phyloP scores from a whole-genome alignment of 2,888 invertebrate genomes.

The Vandiemenella viatica region DNA sequence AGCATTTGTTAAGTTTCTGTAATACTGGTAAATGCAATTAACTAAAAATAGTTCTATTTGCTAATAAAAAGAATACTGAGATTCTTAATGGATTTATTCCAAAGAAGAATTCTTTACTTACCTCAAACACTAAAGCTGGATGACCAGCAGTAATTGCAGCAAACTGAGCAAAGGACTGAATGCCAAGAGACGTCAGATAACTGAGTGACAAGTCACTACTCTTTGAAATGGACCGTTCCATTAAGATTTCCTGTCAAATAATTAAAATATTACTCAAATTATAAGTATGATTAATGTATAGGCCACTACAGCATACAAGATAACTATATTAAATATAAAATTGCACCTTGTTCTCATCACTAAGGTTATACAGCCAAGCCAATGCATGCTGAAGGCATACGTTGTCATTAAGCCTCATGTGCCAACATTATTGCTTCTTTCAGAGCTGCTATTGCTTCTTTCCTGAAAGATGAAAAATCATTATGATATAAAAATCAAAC shows the following conservation, averaged over 20 bases:
- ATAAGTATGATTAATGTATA: not conserved
- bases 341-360: constrained; percentile 31
- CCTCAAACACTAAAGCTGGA: constrained; percentile 52
- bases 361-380: constrained; percentile 59
- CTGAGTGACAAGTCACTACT: constrained; percentile 50
- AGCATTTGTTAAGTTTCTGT: too few relatives aligned
- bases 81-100: too few relatives aligned
- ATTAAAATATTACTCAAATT: not conserved
- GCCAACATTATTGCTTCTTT: constrained; percentile 76
- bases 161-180: constrained; percentile 62
- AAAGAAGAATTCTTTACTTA: too few relatives aligned
- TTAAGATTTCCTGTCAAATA: constrained; percentile 36
- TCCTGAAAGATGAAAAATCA: constrained; percentile 40
- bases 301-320: too few relatives aligned
- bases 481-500: too few relatives aligned
- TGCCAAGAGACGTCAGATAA: constrained; percentile 56
- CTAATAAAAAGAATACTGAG: too few relatives aligned
- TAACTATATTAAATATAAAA: too few relatives aligned
- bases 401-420: constrained; percentile 74
- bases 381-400: constrained; percentile 72
- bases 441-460: constrained; percentile 64
- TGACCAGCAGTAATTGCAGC: constrained; percentile 50
- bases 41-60: too few relatives aligned
- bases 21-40: too few relatives aligned
- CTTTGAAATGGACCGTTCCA: constrained; percentile 52